Evolutionary conservation across 2,888 invertebrate genomes (phyloP), one percentile per base, ranked within the genome.

Genomic region (Microdon myrmicae): DNA sequence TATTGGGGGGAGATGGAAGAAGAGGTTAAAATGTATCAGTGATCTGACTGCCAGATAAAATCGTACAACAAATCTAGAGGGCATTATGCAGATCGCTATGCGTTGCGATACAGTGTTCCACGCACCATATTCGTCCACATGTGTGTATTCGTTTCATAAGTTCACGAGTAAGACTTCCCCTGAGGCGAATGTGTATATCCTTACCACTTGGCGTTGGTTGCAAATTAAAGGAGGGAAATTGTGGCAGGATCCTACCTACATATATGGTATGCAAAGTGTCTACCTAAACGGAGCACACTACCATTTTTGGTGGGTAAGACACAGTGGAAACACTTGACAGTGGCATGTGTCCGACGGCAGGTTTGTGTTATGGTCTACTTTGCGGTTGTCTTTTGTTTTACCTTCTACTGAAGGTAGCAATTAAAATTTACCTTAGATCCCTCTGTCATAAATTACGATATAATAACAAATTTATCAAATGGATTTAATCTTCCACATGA

Each of bases 271-370:
- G 64, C 64, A 64, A 64, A 64, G 64, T 64, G 58, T 37, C 29
- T 55, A n/a, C 19, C 10, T 29, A 43, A 35, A 28, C 29, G 35
- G 41, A 56, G 49, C 64, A n/a, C n/a, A 58, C 64, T 64, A 64
- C 64, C 64, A 58, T 64, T 64, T 51, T 37, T 58, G 51, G 31
- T 45, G 43, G 51, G 43, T 51, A 43, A 47, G 44, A 47, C n/a
- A n/a, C n/a, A n/a, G n/a, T n/a, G n/a, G 51, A 51, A 58, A 64
- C 64, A 64, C 64, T 64, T 64, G 64, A 64, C 61, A 64, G 56
- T 51, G 45, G 60, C 60, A 48, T 60, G 60, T 55, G 60, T 60
- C 55, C 55, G 60, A 55, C 43, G 60, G 54, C 55, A 54, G 55
- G 38, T 43, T 47, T 54, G 35, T 10, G 34, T 22, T 32, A 35